Evolutionary conservation across 2,113 vertebrate species (phyloP).

Genomic region (Eolophus roseicapilla): DNA sequence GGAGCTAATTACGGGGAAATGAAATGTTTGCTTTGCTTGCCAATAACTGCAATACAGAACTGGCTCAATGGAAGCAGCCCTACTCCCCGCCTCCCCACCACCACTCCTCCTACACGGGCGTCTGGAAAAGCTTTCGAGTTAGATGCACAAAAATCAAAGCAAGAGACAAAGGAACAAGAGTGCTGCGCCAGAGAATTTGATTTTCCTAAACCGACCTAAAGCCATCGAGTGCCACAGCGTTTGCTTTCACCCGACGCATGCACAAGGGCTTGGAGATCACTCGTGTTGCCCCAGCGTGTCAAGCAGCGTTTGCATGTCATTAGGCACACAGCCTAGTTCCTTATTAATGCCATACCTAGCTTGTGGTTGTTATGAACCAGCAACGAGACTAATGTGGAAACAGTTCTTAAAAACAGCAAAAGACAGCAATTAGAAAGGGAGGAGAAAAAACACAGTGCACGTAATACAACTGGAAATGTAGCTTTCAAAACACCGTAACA

Average conservation of each 20-base stretch:
- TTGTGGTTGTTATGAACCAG: constrained; percentile 25
- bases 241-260: background rate
- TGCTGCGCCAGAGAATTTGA: background rate
- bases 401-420: constrained; percentile 32
- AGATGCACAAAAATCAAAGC: background rate
- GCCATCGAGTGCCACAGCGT: background rate
- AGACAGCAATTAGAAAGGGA: constrained; percentile 35
- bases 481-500: background rate
- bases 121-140: constrained; percentile 2
- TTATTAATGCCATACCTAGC: constrained; percentile 42
- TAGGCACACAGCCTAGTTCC: constrained; percentile 47
- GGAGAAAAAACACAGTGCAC: background rate
- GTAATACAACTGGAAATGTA: constrained; percentile 10
- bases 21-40: constrained; percentile 61
- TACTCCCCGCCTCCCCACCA: background rate
- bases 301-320: constrained; percentile 11
- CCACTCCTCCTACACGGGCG: background rate
- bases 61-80: constrained; percentile 14
- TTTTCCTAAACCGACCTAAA: background rate
- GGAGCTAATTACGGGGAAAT: constrained; percentile 65
- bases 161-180: background rate
- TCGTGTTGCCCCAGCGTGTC: background rate
- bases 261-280: background rate
- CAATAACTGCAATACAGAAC: constrained; percentile 47
- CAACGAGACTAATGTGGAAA: background rate